Base-by-base conservation (phyloP, 2,113 vertebrate genomes). In the Acrocephalus arundinaceus region DNA sequence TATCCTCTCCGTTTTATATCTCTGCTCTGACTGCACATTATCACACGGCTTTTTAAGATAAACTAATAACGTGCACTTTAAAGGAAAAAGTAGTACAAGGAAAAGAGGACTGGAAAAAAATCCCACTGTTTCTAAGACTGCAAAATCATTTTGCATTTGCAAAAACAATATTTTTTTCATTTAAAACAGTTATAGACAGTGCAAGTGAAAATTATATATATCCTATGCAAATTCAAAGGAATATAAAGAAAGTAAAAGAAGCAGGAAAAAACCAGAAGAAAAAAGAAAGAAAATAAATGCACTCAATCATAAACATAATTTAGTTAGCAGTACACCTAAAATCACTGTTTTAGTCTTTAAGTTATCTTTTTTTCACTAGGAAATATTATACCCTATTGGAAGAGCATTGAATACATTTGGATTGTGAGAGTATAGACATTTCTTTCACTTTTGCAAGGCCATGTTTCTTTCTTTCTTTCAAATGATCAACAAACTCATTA, bases 391-490 rank as follows among this genome's bases (percentile, higher is more conserved):
- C 3, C 15, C 2, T 57, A 5, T 10, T 58, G 10, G 19, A 3
- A 59, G 4, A 6, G 16, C 4, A 49, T 1, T 41, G 14, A 68
- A 35, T 52, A 22, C 9, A 35, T 25, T 68, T 17, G 5, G 6
- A 0, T 30, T 70, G 11, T 10, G 10, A 28, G 3, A 16, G 6
- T 1, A 31, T 20, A 41, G 68, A 55, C 1, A 30, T 57, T 72
- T 71, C 5, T 87, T 84, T 65, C 10, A 65, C 5, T 67, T 85
- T 48, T 71, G 13, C 30, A 78, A 86, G 17, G 3, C 4, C 24
- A 4, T n/a, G 1, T 54, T 87, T 76, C 27, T 68, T 45, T 48
- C 30, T 67, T 61, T 51, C 22, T 62, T 71, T 63, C 70, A 81
- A 25, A 58, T n/a, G 18, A 6, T 59, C 21, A 49, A 21, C 15